phyloP scores from a whole-genome alignment of 2,797 vertebrate species.

The Manis pentadactyla region DNA sequence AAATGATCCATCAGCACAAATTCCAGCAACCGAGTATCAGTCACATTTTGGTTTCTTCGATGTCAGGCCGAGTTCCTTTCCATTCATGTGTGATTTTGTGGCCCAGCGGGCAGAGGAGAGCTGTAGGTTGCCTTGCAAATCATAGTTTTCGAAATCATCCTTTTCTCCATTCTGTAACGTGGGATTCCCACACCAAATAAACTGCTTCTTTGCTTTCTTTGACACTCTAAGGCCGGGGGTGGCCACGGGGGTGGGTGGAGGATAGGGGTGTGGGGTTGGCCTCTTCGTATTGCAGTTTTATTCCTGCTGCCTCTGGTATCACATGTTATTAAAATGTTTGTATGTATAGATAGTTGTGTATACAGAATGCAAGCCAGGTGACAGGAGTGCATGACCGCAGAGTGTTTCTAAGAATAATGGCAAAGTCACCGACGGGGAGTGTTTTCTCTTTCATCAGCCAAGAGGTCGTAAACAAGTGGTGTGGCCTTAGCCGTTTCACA shows the following conservation, averaged over 20 bases:
- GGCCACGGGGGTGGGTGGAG: not conserved
- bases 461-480: too few species aligned
- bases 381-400: not conserved
- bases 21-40: not conserved
- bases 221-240: not conserved
- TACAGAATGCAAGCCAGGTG: not conserved
- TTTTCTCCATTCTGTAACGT: conserved; percentile 34
- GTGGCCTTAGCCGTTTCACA: not conserved
- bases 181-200: conserved; percentile 20
- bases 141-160: conserved; percentile 6
- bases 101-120: not conserved
- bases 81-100: not conserved
- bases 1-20: not conserved
- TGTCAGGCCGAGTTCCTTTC: not conserved
- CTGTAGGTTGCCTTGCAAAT: not conserved
- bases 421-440: not conserved
- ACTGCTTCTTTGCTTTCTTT: not conserved
- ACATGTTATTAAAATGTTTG: not conserved
- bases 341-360: not conserved
- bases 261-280: not conserved
- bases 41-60: not conserved
- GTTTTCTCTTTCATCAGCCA: not conserved
- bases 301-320: not conserved
- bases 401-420: not conserved
- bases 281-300: conserved; percentile 9